phyloP scores from a whole-genome alignment of 2,797 vertebrate species.

The Poliocrania exsul region DNA sequence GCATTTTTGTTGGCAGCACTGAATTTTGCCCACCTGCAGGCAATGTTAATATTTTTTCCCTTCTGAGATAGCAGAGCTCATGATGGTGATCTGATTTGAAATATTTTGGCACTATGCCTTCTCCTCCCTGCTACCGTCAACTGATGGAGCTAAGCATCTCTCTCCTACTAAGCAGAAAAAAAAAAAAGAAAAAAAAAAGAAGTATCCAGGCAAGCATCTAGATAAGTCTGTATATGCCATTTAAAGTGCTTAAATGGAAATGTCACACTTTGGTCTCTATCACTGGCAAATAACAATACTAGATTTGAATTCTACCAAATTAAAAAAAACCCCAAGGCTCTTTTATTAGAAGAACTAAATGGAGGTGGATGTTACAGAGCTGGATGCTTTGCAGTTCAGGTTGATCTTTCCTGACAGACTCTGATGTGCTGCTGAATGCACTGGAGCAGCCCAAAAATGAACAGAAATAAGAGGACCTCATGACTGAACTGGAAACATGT shows the following conservation, averaged over 20 bases:
- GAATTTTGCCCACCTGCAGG: conserved; percentile 62
- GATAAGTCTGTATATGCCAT: neutral
- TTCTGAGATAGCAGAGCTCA: neutral
- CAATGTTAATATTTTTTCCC: neutral
- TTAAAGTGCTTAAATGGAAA: neutral
- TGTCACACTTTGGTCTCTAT: neutral
- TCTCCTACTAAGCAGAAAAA: neutral
- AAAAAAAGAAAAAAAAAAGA: neutral
- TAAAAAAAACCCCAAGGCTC: neutral
- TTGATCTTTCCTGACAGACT: neutral
- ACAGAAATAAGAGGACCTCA: neutral
- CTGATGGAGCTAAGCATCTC: neutral
- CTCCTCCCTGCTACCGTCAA: neutral
- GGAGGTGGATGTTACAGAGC: neutral
- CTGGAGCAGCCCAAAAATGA: neutral
- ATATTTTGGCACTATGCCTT: conserved; percentile 18
- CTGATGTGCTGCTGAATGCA: neutral
- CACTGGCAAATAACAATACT: neutral
- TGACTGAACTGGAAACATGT: neutral
- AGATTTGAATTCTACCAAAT: neutral
- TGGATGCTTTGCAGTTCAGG: neutral
- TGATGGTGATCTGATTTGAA: conserved; percentile 50
- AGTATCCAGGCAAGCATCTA: neutral
- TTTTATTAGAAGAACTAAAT: neutral
- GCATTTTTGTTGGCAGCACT: conserved; percentile 50